Base-by-base conservation (phyloP, 2,113 vertebrate species). In the Cavia aperea region DNA sequence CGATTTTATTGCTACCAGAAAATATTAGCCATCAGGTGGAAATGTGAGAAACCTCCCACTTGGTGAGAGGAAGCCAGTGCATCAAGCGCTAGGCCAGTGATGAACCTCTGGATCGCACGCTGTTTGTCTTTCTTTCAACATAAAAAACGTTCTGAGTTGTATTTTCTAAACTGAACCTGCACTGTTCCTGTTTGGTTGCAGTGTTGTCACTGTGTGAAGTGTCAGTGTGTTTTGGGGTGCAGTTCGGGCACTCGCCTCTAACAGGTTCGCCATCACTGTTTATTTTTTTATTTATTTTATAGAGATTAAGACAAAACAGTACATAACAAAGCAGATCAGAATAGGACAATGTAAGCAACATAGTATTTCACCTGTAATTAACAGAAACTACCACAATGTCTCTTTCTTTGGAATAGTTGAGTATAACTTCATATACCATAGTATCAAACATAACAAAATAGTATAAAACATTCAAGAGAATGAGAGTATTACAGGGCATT, bases 31-130 rank as follows among this genome's bases (percentile, higher is more conserved):
- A 96, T 96, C 97, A 97, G 96, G 97, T 97, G 96, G 97, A 97
- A 98, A 97, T 97, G 96, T 97, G 97, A 97, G 97, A 97, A 97
- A 97, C 93, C 97, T 97, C 97, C 97, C 97, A 97, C 96, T 97
- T 96, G 96, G 96, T 86, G 72, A 77, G 68, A 84, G n/a, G 51
- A 94, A 92, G 94, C 90, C 92, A 79, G 84, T 21, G 23, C 89
- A 95, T 95, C 92, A 63, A 0, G 54, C 89, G 93, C 90, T 89
- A 39, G 1, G 46, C 86, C 94, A 31, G 75, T 4, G 7, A 29
- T 18, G 46, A 33, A 16, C 73, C 46, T 16, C 49, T 51, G 75
- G 75, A 4, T 31, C 12, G 26, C 7, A 13, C 8, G 15, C 6
- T 49, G 31, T 31, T 78, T 78, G 75, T 29, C 29, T 78, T 78